Percentiles rank a stretch among this genome's conserved stretches.
These are phyloP conservation scores for Nasonia oneida DNA, from an alignment of 2,888 invertebrate species.

Conservation along the genomic window DNA sequence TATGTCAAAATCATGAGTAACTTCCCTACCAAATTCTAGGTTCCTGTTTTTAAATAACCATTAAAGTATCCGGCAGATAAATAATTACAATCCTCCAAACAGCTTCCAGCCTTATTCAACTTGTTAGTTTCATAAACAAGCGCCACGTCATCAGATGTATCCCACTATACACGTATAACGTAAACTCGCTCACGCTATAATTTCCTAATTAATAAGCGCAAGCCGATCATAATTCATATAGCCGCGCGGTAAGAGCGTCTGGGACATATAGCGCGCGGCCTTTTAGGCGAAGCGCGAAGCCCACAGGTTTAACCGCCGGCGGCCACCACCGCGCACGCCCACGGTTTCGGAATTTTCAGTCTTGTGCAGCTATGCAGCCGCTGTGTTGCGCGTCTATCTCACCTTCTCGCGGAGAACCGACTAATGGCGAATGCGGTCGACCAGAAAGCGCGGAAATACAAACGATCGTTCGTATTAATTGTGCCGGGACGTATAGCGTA, in stretches of 20 bases:
- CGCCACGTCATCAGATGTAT: not conserved
- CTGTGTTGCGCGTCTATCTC: not conserved
- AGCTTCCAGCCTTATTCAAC: not conserved
- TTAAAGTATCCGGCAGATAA: not conserved
- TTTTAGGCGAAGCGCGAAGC: not conserved
- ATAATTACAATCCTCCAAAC: not conserved
- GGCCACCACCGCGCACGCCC: not conserved
- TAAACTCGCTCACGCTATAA: slow-evolving; percentile 5
- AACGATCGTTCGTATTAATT: slow-evolving; percentile 62
- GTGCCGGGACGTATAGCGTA: slow-evolving; percentile 32
- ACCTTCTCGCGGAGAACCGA: slow-evolving; percentile 41
- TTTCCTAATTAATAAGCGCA: slow-evolving; percentile 52
- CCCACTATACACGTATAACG: not conserved
- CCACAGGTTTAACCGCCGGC: slow-evolving; percentile 12
- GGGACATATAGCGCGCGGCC: not conserved
- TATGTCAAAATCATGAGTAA: too few relatives aligned
- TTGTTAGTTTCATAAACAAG: not conserved
- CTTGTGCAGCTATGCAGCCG: not conserved
- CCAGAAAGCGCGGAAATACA: slow-evolving; percentile 56
- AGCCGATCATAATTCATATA: slow-evolving; percentile 40
- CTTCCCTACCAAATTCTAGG: too few relatives aligned
- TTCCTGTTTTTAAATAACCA: too few relatives aligned
- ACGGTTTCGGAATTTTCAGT: slow-evolving; percentile 38
- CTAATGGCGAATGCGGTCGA: slow-evolving; percentile 41
- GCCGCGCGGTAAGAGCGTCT: not conserved